phyloP scores from a whole-genome alignment of 1,140 invertebrate species.

The Gryon sp. region DNA sequence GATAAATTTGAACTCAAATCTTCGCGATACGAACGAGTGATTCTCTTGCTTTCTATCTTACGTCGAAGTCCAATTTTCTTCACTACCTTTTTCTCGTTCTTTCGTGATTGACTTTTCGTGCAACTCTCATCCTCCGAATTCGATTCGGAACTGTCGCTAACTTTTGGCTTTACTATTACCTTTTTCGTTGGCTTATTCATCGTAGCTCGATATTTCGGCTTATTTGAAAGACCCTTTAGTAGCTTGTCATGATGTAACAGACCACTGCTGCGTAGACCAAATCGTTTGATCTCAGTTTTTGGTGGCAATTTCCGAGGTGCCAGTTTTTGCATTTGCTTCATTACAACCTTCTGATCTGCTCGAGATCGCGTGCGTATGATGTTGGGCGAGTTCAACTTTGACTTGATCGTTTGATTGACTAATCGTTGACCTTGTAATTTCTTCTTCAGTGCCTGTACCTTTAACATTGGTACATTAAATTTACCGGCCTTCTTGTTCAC shows the following conservation, averaged over 20 bases:
- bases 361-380: constrained; percentile 76
- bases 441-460: constrained; percentile 82
- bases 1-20: constrained; percentile 48
- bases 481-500: constrained; percentile 68
- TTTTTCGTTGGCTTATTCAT: constrained; percentile 68
- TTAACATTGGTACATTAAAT: constrained; percentile 75
- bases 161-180: constrained; percentile 59
- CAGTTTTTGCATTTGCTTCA: constrained; percentile 64
- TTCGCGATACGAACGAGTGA: constrained; percentile 72
- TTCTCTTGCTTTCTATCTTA: constrained; percentile 71
- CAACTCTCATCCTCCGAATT: constrained; percentile 68
- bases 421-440: constrained; percentile 85
- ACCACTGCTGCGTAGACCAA: constrained; percentile 72
- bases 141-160: constrained; percentile 65
- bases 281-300: constrained; percentile 69
- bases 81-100: constrained; percentile 58
- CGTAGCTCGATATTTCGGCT: constrained; percentile 22
- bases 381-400: constrained; percentile 71
- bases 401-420: constrained; percentile 79
- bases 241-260: constrained; percentile 47
- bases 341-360: constrained; percentile 62
- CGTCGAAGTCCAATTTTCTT: constrained; percentile 71
- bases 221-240: constrained; percentile 20
- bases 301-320: constrained; percentile 67
- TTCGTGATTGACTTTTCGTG: constrained; percentile 49